These are phyloP conservation scores for Hyppa rectilinea DNA, from an alignment of 2,888 invertebrate species.

Conservation along the genomic window DNA sequence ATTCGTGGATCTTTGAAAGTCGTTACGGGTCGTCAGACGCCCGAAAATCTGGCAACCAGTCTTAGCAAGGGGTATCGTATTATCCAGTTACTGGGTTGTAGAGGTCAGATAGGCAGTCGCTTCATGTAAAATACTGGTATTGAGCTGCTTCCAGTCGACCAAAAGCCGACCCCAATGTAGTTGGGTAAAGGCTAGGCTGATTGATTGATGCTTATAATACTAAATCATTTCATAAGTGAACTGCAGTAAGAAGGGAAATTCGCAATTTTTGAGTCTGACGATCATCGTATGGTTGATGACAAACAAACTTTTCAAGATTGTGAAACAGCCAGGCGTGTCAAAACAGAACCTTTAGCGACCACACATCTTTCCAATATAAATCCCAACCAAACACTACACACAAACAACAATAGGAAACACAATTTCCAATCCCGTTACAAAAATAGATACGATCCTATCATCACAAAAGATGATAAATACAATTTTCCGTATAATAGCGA, in stretches of 20 bases:
- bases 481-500: conserved; percentile 42
- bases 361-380: conserved; percentile 26
- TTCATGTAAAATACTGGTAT: too few species aligned
- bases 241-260: background rate
- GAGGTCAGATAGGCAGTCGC: too few species aligned
- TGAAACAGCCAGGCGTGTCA: background rate
- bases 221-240: background rate
- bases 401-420: conserved; percentile 47
- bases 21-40: too few species aligned
- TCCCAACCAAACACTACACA: conserved; percentile 11
- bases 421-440: conserved; percentile 44
- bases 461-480: conserved; percentile 40
- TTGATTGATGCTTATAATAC: too few species aligned
- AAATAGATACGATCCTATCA: conserved; percentile 37
- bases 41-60: too few species aligned
- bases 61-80: too few species aligned
- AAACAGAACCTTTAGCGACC: conserved; percentile 19
- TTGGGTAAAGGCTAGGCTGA: too few species aligned
- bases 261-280: background rate
- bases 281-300: background rate
- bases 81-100: too few species aligned
- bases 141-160: too few species aligned
- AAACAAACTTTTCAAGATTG: background rate
- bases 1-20: too few species aligned
- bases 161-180: too few species aligned